Conservation (phyloP, 2,113 vertebrate species). For the Smithornis capensis region DNA sequence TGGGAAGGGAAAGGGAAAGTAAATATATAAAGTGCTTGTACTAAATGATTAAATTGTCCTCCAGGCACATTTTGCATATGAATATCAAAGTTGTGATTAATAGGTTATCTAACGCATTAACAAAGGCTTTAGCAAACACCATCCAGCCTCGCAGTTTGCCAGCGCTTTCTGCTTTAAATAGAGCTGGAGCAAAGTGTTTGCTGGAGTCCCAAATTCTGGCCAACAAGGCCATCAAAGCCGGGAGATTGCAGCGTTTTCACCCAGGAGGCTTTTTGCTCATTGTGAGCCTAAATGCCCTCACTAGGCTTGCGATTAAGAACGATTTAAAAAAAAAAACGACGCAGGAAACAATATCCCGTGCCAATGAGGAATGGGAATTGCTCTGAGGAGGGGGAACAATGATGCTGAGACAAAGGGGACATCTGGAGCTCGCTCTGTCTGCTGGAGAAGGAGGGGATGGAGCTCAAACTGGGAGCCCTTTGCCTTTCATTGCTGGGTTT, state of each 20-base stretch:
- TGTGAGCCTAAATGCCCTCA: constrained; percentile 46
- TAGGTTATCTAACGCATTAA: constrained; percentile 38
- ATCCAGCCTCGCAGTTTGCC: background rate
- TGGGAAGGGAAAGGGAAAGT: background rate
- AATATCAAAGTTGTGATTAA: constrained; percentile 63
- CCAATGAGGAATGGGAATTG: background rate
- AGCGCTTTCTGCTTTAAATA: constrained; percentile 50
- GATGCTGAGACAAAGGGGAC: constrained; percentile 41
- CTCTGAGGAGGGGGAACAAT: background rate
- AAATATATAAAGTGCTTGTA: constrained; percentile 37
- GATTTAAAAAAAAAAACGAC: background rate
- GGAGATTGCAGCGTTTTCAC: constrained; percentile 44
- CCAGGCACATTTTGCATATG: constrained; percentile 46
- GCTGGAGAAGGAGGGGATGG: background rate
- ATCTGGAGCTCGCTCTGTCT: background rate
- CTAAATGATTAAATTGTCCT: constrained; percentile 63
- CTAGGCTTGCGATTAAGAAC: constrained; percentile 32
- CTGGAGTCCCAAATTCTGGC: constrained; percentile 25
- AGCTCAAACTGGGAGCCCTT: background rate
- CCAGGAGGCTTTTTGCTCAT: constrained; percentile 9
- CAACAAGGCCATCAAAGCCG: constrained; percentile 58
- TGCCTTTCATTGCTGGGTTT: background rate
- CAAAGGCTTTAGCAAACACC: constrained; percentile 8
- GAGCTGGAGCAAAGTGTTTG: background rate
- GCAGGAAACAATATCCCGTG: background rate